These are phyloP conservation scores for Phocides pigmalion DNA, from an alignment of 1,140 invertebrate species.

Conservation along the genomic window DNA sequence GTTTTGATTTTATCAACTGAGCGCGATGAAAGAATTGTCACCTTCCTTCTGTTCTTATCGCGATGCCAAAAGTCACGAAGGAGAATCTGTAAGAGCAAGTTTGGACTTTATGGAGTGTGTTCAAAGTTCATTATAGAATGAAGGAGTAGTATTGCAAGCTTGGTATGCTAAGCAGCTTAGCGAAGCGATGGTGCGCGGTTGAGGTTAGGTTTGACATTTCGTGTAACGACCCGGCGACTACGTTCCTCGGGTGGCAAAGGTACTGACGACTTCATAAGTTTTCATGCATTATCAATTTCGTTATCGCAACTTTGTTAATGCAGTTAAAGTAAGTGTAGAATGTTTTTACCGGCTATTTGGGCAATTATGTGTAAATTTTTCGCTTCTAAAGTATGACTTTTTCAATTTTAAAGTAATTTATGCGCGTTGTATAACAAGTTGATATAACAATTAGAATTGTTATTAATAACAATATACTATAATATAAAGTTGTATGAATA, in stretches of 20 bases:
- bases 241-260: constrained; percentile 25
- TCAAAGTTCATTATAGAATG: constrained; percentile 50
- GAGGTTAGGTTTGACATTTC: constrained; percentile 71
- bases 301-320: background rate
- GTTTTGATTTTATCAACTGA: constrained; percentile 77
- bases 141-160: constrained; percentile 35
- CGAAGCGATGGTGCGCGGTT: constrained; percentile 60
- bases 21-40: constrained; percentile 79
- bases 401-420: too few relatives aligned
- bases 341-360: too few relatives aligned
- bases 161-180: constrained; percentile 77
- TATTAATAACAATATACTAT: too few relatives aligned
- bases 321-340: too few relatives aligned
- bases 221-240: constrained; percentile 55
- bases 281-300: constrained; percentile 6
- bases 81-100: constrained; percentile 22
- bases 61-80: constrained; percentile 76
- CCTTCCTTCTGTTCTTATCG: constrained; percentile 69
- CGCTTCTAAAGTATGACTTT: too few relatives aligned
- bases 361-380: too few relatives aligned
- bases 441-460: too few relatives aligned
- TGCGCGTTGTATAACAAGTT: too few relatives aligned
- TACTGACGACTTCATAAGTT: constrained; percentile 51
- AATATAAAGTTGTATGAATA: too few relatives aligned
- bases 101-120: constrained; percentile 22